Evolutionary conservation across 1,140 invertebrate species (phyloP).

Genomic region (Cardiocondyla obscurior): DNA sequence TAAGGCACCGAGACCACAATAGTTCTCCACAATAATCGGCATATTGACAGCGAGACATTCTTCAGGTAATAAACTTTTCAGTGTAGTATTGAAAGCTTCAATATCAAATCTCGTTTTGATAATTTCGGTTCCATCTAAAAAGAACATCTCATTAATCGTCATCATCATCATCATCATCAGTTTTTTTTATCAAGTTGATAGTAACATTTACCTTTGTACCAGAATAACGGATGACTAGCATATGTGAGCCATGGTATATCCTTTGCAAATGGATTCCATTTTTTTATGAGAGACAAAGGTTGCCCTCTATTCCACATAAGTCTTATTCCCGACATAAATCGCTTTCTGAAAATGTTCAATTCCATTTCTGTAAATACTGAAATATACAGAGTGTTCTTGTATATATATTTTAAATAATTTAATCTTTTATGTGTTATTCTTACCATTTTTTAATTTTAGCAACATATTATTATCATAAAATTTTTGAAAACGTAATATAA

Average conservation of each 20-base stretch:
- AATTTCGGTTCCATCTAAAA: constrained; percentile 73
- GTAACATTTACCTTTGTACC: constrained; percentile 88
- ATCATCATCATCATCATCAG: neutral
- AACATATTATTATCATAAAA: neutral
- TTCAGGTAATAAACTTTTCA: constrained; percentile 69
- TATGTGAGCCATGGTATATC: constrained; percentile 92
- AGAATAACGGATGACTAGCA: constrained; percentile 91
- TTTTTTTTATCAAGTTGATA: constrained; percentile 10
- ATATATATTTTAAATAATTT: neutral
- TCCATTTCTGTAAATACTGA: neutral
- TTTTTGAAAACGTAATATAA: constrained; percentile 1
- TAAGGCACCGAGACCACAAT: constrained; percentile 90
- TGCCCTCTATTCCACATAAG: constrained; percentile 90
- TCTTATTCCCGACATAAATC: constrained; percentile 89
- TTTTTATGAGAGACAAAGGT: constrained; percentile 87
- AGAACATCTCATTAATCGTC: neutral
- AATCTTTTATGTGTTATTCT: neutral
- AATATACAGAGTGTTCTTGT: too few relatives aligned
- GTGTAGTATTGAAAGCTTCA: constrained; percentile 84
- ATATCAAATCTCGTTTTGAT: constrained; percentile 84
- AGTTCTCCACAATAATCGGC: constrained; percentile 91
- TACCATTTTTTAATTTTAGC: neutral
- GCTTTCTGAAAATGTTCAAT: constrained; percentile 82
- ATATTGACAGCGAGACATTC: constrained; percentile 82
- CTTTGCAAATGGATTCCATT: constrained; percentile 94